Conservation (phyloP, 2,797 vertebrate species). For the Allobates femoralis region DNA sequence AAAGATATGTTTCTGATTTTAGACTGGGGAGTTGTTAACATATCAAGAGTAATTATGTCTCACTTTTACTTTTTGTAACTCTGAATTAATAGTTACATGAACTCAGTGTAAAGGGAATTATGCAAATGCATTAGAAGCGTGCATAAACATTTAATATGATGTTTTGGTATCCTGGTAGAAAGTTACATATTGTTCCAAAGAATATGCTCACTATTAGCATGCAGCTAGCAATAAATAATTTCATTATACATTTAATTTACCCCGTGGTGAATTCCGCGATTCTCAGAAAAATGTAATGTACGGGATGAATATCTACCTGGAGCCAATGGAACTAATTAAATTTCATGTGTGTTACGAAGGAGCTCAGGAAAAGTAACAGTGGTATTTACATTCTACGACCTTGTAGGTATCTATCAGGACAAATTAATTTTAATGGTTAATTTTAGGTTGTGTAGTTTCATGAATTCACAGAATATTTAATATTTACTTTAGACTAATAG, state of each 20-base stretch:
- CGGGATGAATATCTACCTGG: background rate
- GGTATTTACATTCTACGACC: background rate
- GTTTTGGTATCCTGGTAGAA: background rate
- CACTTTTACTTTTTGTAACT: conserved; percentile 39
- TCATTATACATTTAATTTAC: conserved; percentile 14
- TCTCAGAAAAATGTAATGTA: conserved; percentile 4
- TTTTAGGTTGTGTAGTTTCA: background rate
- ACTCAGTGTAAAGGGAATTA: conserved; percentile 42
- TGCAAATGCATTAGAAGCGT: conserved; percentile 32
- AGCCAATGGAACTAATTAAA: conserved; percentile 3
- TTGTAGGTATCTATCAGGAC: background rate
- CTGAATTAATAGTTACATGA: conserved; percentile 52
- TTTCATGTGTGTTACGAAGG: background rate
- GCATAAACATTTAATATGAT: conserved; percentile 36
- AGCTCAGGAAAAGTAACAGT: background rate
- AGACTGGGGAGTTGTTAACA: conserved; percentile 60
- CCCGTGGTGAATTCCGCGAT: background rate
- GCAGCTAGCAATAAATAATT: conserved; percentile 31
- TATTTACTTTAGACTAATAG: background rate
- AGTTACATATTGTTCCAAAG: conserved; percentile 21
- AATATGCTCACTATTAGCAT: conserved; percentile 6
- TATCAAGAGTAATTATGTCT: conserved; percentile 60
- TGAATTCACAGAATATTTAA: background rate
- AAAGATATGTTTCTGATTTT: conserved; percentile 58
- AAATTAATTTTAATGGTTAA: conserved; percentile 20